Conservation (phyloP, 2,113 vertebrate species). For the Ageneiosus marmoratus region DNA sequence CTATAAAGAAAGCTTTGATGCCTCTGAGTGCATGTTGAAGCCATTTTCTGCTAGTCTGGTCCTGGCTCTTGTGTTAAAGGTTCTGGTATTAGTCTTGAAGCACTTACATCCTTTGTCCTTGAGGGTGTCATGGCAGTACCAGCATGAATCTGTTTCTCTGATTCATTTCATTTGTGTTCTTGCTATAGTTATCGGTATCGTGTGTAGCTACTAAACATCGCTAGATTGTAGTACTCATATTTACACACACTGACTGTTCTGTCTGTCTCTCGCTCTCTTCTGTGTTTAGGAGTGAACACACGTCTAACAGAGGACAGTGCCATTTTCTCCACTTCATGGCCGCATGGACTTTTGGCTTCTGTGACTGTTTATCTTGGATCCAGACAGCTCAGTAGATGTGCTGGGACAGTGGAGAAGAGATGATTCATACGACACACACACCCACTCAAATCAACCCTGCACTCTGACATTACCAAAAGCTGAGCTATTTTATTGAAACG, state of each 20-base stretch:
- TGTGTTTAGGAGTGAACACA: slow-evolving; percentile 79
- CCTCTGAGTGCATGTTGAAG: slow-evolving; percentile 19
- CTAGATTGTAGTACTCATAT: background rate
- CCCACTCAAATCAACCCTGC: background rate
- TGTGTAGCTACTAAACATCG: background rate
- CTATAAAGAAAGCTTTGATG: background rate
- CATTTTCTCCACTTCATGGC: background rate
- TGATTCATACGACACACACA: background rate
- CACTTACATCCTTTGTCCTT: background rate
- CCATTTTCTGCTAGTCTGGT: background rate
- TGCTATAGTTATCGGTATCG: too few relatives aligned
- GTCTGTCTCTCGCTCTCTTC: slow-evolving; percentile 51
- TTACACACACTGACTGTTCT: slow-evolving; percentile 56
- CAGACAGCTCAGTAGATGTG: slow-evolving; percentile 7
- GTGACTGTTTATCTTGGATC: slow-evolving; percentile 64
- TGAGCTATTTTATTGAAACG: slow-evolving; percentile 8
- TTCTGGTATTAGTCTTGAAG: background rate
- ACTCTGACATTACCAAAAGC: background rate
- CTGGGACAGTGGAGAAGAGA: slow-evolving; percentile 7
- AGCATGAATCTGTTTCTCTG: background rate
- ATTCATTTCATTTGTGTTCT: background rate
- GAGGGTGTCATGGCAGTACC: background rate
- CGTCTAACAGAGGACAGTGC: slow-evolving; percentile 50
- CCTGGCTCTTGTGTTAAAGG: background rate
- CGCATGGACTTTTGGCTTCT: background rate